These are phyloP conservation scores for Noctua janthe DNA, from an alignment of 2,888 invertebrate genomes.

Conservation along the genomic window DNA sequence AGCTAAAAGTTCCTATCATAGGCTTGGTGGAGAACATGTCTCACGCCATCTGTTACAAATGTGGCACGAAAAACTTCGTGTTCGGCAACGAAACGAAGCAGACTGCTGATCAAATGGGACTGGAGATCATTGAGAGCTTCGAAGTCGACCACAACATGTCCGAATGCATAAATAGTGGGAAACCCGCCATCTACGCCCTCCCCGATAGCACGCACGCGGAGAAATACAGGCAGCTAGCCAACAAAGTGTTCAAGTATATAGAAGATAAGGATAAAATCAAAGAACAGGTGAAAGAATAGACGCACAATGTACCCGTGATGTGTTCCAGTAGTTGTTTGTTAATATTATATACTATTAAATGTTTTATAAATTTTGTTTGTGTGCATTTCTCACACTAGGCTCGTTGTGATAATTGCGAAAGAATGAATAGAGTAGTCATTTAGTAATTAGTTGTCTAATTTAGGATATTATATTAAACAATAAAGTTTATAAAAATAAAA, in stretches of 20 bases:
- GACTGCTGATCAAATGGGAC: constrained; percentile 92
- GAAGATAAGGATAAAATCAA: constrained; percentile 82
- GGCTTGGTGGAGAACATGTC: constrained; percentile 98
- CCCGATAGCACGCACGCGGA: constrained; percentile 90
- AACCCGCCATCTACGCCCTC: constrained; percentile 93
- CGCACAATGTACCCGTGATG: constrained; percentile 59
- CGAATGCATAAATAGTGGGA: constrained; percentile 93
- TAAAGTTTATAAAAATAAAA: constrained; percentile 70
- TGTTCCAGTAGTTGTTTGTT: constrained; percentile 70
- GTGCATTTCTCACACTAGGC: constrained; percentile 43
- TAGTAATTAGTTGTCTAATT: constrained; percentile 14
- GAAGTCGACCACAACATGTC: constrained; percentile 93
- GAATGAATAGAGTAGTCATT: constrained; percentile 25
- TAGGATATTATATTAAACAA: constrained; percentile 22
- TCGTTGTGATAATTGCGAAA: constrained; percentile 34
- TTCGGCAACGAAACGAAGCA: constrained; percentile 93
- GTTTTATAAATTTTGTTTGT: constrained; percentile 76
- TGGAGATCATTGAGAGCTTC: constrained; percentile 92
- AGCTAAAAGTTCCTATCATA: constrained; percentile 94
- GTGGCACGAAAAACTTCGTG: constrained; percentile 93
- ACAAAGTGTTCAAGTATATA: constrained; percentile 86
- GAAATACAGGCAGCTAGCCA: constrained; percentile 86
- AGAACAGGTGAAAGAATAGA: constrained; percentile 76
- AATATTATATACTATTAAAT: constrained; percentile 63
- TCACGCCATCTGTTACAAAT: constrained; percentile 94